Evolutionary conservation across 1,140 invertebrate species (phyloP), one percentile per base, ranked within the genome.

Genomic region (Heliothis virescens): DNA sequence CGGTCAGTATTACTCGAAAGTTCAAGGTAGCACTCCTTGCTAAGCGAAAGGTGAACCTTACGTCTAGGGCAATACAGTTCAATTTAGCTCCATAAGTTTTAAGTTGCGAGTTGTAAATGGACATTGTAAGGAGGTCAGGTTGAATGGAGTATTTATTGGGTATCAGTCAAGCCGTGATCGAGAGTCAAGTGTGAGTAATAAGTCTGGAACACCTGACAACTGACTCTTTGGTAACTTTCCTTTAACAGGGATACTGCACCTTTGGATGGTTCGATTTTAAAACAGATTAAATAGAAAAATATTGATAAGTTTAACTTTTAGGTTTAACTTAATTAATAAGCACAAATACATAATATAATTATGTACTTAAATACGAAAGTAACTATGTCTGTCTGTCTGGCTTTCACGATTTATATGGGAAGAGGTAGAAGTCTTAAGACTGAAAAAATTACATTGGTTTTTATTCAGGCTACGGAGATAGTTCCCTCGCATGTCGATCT

Each of bases 101-200:
- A 18, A 11, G 63, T 48, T 2, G 18, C 63, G 50, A 48, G n/a
- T 18, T 48, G 18, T n/a, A 48, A 65, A 11, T 65, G 63, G 63
- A 57, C 69, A 55, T 72, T 72, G 52, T 50, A 71, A 72, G 53
- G 69, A 71, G 67, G 67, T 71, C 67, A 71, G 26, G n/a, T 48
- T 48, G 62, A 21, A 21, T 41, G 62, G 10, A 71, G 21, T 71
- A 53, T 71, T 34, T 34, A 41, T 72, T 41, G n/a, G 57, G 5
- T 34, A 21, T 29, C 63, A 50, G 63, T 50, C 21, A 53, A 26
- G 21, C 41, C 15, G 50, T 53, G 69, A 41, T 57, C 1, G 29
- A 72, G 29, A 55, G 15, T 72, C 52, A 57, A 55, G 69, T 55
- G 69, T 18, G 69, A 57, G 26, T 41, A 34, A 55, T 57, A 57